Conservation (phyloP, 2,888 invertebrate genomes). For the Drosophila mulleri region DNA sequence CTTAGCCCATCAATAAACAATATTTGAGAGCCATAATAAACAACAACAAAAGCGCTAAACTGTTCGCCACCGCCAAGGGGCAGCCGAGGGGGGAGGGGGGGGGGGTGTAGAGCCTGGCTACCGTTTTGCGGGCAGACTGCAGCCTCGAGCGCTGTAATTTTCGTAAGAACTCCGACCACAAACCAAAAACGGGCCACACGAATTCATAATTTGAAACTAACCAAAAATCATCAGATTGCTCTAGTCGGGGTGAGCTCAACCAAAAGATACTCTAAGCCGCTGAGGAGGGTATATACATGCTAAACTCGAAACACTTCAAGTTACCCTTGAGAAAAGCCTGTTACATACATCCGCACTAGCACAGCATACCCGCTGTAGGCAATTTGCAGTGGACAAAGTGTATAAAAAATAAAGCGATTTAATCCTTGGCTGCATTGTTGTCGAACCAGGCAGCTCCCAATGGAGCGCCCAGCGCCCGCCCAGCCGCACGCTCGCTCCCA, state of each 20-base stretch:
- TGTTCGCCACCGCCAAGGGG: constrained; percentile 60
- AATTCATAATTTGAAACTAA: constrained; percentile 47
- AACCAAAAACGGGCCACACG: constrained; percentile 40
- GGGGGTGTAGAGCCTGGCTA: constrained; percentile 12
- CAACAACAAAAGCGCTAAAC: constrained; percentile 70
- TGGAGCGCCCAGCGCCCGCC: constrained; percentile 50
- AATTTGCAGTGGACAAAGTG: neutral
- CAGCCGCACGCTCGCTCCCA: constrained; percentile 64
- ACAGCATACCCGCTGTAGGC: neutral
- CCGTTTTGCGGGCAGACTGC: constrained; percentile 16
- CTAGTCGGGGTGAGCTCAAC: constrained; percentile 7
- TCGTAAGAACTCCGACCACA: constrained; percentile 44
- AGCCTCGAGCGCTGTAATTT: constrained; percentile 65
- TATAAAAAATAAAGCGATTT: constrained; percentile 72
- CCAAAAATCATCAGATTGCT: constrained; percentile 35
- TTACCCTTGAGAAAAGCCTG: too few species aligned
- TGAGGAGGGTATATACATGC: too few species aligned
- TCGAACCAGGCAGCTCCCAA: constrained; percentile 15
- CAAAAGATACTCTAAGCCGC: neutral
- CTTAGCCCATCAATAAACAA: constrained; percentile 77
- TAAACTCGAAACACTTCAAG: too few species aligned
- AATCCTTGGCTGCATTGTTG: constrained; percentile 68
- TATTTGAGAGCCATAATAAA: constrained; percentile 60
- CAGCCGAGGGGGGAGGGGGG: constrained; percentile 3
- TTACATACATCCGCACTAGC: neutral